Evolutionary conservation across 1,140 invertebrate genomes (phyloP).

Genomic region (Bombus superbus): DNA sequence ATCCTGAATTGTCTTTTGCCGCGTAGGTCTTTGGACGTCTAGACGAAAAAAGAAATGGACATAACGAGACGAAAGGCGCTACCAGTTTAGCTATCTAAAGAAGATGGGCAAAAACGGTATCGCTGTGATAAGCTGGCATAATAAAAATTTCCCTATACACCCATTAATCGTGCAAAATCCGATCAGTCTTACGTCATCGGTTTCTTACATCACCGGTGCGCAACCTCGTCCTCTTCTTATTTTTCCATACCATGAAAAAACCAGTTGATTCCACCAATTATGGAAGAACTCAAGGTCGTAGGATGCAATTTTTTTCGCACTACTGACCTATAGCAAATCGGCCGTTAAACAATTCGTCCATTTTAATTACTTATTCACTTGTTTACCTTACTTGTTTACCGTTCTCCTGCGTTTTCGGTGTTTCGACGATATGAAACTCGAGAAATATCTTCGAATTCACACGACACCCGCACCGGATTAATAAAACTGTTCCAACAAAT

Average conservation of each 20-base stretch:
- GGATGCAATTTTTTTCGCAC: constrained; percentile 25
- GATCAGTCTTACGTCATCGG: constrained; percentile 30
- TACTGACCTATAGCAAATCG: constrained; percentile 23
- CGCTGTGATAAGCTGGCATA: neutral
- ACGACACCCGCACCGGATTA: neutral
- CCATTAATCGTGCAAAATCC: constrained; percentile 10
- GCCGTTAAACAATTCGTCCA: constrained; percentile 6
- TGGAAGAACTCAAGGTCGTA: constrained; percentile 49
- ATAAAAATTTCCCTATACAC: neutral
- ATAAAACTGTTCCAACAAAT: neutral
- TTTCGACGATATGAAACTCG: neutral
- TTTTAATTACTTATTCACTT: neutral
- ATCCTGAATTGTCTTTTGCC: neutral
- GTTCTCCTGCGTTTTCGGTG: neutral
- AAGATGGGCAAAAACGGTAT: neutral
- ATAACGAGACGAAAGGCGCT: neutral
- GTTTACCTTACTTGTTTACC: neutral
- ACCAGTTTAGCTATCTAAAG: neutral
- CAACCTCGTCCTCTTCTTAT: constrained; percentile 39
- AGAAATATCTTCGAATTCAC: neutral
- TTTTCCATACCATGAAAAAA: constrained; percentile 32
- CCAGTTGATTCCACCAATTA: constrained; percentile 61
- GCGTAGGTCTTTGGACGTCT: no score
- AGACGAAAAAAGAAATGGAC: neutral
- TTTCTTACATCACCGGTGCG: constrained; percentile 17